Evolutionary conservation across 1,140 invertebrate genomes (phyloP).

Genomic region (Hyles vespertilio): DNA sequence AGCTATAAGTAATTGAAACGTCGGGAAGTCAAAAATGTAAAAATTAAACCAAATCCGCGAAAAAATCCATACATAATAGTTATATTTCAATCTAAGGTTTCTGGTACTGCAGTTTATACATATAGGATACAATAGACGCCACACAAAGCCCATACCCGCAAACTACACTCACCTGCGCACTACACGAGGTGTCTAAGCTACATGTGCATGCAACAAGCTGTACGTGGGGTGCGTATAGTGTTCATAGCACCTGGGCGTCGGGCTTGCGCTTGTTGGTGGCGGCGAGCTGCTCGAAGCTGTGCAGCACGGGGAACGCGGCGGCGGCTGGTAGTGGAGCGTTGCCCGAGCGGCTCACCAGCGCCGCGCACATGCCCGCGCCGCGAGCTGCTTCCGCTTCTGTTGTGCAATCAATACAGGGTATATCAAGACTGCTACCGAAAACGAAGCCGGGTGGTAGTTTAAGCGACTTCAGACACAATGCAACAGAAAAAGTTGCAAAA

Average conservation of each 20-base stretch:
- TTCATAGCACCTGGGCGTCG: slow-evolving; percentile 55
- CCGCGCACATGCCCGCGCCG: slow-evolving; percentile 81
- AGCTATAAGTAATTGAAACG: too few species aligned
- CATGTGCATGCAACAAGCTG: slow-evolving; percentile 41
- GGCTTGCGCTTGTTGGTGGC: slow-evolving; percentile 61
- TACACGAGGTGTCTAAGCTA: slow-evolving; percentile 32
- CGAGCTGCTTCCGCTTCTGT: slow-evolving; percentile 89
- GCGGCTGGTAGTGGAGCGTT: slow-evolving; percentile 82
- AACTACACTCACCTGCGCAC: slow-evolving; percentile 9
- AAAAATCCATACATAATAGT: too few species aligned
- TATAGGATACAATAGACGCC: not conserved
- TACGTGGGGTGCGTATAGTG: slow-evolving; percentile 21
- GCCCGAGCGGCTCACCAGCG: slow-evolving; percentile 85
- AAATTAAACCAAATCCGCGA: too few species aligned
- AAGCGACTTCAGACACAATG: too few species aligned
- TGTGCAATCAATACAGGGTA: too few species aligned
- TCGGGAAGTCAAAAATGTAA: too few species aligned
- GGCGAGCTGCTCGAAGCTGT: slow-evolving; percentile 44
- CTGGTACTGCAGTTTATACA: too few species aligned
- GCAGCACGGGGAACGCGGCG: slow-evolving; percentile 75
- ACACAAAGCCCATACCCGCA: not conserved
- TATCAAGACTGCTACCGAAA: too few species aligned
- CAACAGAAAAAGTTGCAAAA: too few species aligned
- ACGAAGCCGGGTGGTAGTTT: too few species aligned
- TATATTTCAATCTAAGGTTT: too few species aligned